These are phyloP conservation scores for Cantharis flavilabris DNA, from an alignment of 2,888 invertebrate species.

Conservation along the genomic window DNA sequence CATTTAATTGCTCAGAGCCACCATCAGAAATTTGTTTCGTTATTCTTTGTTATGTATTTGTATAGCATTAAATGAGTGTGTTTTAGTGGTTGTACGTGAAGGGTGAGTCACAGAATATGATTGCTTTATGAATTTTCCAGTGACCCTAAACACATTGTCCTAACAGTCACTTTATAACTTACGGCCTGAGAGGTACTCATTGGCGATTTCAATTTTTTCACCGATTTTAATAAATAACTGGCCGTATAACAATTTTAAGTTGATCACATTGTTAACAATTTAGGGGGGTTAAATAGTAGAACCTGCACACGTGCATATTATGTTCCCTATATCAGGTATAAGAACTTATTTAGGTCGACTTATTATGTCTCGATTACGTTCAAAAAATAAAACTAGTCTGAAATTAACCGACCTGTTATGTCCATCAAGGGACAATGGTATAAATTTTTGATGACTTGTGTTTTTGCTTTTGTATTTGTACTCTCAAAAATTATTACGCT, in stretches of 20 bases:
- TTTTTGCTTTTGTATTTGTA: slow-evolving; percentile 40
- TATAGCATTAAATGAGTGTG: slow-evolving; percentile 34
- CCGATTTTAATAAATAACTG: not conserved
- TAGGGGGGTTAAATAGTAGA: slow-evolving; percentile 20
- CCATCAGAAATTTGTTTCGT: slow-evolving; percentile 31
- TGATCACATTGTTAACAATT: not conserved
- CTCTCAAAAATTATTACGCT: slow-evolving; percentile 38
- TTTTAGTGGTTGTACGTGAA: slow-evolving; percentile 30
- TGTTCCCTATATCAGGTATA: slow-evolving; percentile 22
- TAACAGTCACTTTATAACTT: slow-evolving; percentile 7
- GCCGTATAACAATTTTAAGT: not conserved
- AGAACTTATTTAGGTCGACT: slow-evolving; percentile 19
- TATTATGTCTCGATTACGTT: slow-evolving; percentile 34
- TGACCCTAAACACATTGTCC: slow-evolving; percentile 19
- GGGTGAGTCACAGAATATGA: slow-evolving; percentile 36
- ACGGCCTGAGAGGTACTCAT: not conserved
- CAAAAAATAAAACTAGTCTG: slow-evolving; percentile 27
- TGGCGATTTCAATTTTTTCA: not conserved
- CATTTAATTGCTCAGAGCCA: slow-evolving; percentile 34
- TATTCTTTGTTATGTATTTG: slow-evolving; percentile 35
- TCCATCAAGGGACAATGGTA: slow-evolving; percentile 36
- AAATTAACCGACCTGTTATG: slow-evolving; percentile 42
- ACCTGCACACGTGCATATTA: slow-evolving; percentile 29
- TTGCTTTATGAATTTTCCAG: slow-evolving; percentile 31
- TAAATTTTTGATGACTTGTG: slow-evolving; percentile 43